Conservation (phyloP, 1,140 invertebrate genomes). For the Plodia interpunctella region DNA sequence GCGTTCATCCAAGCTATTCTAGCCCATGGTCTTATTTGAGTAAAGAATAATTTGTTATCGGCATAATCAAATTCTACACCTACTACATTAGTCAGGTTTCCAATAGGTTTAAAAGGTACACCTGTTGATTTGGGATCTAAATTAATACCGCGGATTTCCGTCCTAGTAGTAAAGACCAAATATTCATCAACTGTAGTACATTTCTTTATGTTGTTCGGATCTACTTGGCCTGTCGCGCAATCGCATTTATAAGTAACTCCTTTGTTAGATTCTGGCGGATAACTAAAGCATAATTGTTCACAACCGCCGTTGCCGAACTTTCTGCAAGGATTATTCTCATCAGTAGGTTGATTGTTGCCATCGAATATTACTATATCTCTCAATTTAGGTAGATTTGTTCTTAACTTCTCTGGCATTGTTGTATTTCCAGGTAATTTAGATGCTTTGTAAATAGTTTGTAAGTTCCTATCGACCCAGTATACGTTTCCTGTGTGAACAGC, state of each 20-base stretch:
- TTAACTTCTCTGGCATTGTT: constrained; percentile 81
- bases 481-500: constrained; percentile 90
- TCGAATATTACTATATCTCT: constrained; percentile 95
- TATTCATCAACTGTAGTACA: constrained; percentile 93
- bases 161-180: constrained; percentile 93
- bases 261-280: constrained; percentile 80
- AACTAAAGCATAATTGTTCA: constrained; percentile 96
- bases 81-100: constrained; percentile 96
- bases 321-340: constrained; percentile 87
- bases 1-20: constrained; percentile 89
- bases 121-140: constrained; percentile 88
- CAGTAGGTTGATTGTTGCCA: constrained; percentile 88
- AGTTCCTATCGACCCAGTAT: constrained; percentile 97
- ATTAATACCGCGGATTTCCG: constrained; percentile 92
- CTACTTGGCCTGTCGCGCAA: constrained; percentile 91
- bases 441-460: constrained; percentile 91
- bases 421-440: constrained; percentile 87
- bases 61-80: constrained; percentile 97
- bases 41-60: constrained; percentile 92
- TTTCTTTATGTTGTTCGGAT: constrained; percentile 78
- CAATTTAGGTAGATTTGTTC: constrained; percentile 90
- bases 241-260: constrained; percentile 87
- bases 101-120: constrained; percentile 90
- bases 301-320: constrained; percentile 89
- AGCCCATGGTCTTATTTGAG: constrained; percentile 94